A percentile compares a stretch with the other conserved stretches of the same genome.
phyloP scores from a whole-genome alignment of 2,888 invertebrate genomes.

The Cosmopolites sordidus region DNA sequence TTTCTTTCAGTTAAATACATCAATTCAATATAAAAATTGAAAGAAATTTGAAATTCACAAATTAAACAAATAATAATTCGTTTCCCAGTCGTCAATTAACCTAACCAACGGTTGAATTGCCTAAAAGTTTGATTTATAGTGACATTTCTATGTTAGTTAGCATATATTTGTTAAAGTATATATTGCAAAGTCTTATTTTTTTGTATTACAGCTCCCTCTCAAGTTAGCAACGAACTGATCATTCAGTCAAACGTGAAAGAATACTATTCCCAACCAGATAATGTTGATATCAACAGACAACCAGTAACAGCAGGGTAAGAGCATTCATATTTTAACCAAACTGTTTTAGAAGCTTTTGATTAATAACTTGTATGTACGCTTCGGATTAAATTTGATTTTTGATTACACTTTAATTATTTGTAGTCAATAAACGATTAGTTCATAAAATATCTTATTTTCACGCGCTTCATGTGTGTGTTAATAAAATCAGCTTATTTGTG shows the following conservation, averaged over 20 bases:
- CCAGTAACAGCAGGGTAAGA: constrained; percentile 63
- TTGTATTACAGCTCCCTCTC: constrained; percentile 21
- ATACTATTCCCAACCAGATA: constrained; percentile 51
- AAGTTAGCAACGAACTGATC: constrained; percentile 44
- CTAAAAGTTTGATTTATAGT: no score
- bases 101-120: no score
- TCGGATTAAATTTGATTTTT: background rate
- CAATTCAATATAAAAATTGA: no score
- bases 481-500: background rate
- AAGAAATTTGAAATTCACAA: no score
- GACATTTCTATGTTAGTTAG: no score
- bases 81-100: no score
- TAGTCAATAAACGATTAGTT: background rate
- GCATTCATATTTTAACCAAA: no score
- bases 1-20: no score
- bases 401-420: background rate
- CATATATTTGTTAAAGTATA: no score
- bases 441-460: background rate
- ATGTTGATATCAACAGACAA: constrained; percentile 59
- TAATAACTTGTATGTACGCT: background rate
- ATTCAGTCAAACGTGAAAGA: constrained; percentile 42
- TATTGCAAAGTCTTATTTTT: no score
- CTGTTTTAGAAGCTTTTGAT: background rate
- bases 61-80: no score
- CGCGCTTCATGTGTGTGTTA: background rate